A percentile compares a stretch with the other conserved stretches of the same genome.
Conservation (phyloP, 2,113 vertebrate genomes). For the Mormyrus lacerda region DNA sequence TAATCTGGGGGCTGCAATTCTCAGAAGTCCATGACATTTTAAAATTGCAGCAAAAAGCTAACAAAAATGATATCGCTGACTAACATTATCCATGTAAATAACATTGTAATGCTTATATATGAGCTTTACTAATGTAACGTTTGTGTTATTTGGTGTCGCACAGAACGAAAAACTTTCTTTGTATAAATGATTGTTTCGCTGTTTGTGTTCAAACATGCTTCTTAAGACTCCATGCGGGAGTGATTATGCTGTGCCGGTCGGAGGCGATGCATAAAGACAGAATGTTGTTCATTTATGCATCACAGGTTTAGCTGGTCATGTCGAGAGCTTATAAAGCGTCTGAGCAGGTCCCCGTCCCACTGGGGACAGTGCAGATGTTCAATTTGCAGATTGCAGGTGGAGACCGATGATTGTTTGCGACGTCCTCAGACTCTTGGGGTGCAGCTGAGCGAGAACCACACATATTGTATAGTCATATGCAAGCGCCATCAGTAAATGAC, state of each 20-base stretch:
- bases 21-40: neutral
- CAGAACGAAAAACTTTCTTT: neutral
- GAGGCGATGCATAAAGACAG: constrained; percentile 24
- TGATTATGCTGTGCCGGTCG: neutral
- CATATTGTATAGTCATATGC: neutral
- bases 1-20: neutral
- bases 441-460: neutral
- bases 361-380: neutral
- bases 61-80: neutral
- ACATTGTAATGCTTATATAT: neutral
- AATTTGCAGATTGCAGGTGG: neutral
- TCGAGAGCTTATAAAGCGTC: neutral
- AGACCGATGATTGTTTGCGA: neutral
- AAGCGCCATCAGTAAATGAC: neutral
- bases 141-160: neutral
- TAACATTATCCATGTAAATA: neutral
- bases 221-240: neutral
- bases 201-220: neutral
- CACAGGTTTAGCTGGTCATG: neutral
- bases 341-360: neutral
- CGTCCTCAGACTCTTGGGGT: neutral
- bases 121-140: neutral
- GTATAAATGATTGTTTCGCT: neutral
- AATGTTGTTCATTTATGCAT: neutral
- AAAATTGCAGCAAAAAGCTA: neutral